phyloP scores from a whole-genome alignment of 2,113 vertebrate genomes.

The Dascyllus trimaculatus region DNA sequence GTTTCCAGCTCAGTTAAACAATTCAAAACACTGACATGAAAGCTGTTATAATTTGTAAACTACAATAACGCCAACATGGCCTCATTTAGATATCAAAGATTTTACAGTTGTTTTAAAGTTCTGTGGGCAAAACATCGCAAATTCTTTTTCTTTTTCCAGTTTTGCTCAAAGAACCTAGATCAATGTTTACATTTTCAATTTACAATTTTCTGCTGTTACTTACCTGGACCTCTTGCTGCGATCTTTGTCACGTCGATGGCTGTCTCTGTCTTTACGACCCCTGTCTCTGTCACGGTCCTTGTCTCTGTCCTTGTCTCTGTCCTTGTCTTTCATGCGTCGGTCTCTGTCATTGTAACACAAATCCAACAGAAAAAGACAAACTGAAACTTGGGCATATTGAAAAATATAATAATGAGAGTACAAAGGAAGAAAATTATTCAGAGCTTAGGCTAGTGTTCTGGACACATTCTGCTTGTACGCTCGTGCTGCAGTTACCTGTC shows the following conservation, averaged over 20 bases:
- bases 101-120: too few relatives aligned
- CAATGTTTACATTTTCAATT: neutral
- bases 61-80: too few relatives aligned
- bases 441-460: neutral
- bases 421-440: neutral
- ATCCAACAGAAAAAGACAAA: neutral
- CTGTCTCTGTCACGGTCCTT: slow-evolving; percentile 86
- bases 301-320: slow-evolving; percentile 88
- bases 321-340: slow-evolving; percentile 91
- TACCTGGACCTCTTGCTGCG: slow-evolving; percentile 90
- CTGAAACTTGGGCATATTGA: neutral
- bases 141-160: too few relatives aligned
- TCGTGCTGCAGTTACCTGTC: slow-evolving; percentile 85
- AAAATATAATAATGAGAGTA: neutral
- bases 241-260: slow-evolving; percentile 92
- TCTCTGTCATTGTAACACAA: slow-evolving; percentile 83
- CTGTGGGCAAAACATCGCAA: too few relatives aligned
- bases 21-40: too few relatives aligned
- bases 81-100: too few relatives aligned
- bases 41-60: too few relatives aligned
- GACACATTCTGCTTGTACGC: neutral
- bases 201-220: neutral
- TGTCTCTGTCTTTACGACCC: slow-evolving; percentile 91
- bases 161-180: too few relatives aligned
- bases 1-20: too few relatives aligned